Evolutionary conservation across 2,888 invertebrate genomes (phyloP).

Genomic region (Acrocyrtus sp.): DNA sequence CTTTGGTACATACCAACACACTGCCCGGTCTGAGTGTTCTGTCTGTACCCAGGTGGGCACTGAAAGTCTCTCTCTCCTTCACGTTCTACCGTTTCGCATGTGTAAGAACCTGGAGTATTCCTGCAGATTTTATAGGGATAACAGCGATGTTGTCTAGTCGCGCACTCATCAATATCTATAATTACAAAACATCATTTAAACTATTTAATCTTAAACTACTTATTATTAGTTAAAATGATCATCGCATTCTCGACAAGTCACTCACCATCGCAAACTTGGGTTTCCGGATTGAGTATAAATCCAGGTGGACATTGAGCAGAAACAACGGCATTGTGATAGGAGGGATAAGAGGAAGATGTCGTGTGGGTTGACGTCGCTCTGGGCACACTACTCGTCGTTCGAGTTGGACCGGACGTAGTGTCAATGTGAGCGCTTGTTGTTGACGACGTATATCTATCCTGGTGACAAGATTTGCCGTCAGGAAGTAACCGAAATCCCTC

Average conservation of each 20-base stretch:
- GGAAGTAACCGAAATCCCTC: constrained; percentile 76
- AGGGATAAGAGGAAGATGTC: constrained; percentile 14
- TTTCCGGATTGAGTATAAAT: constrained; percentile 64
- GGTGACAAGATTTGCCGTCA: constrained; percentile 76
- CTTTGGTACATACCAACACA: constrained; percentile 62
- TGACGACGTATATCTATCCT: constrained; percentile 14
- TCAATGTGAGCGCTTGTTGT: constrained; percentile 65
- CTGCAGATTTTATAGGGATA: constrained; percentile 67
- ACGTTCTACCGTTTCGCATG: constrained; percentile 65
- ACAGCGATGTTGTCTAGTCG: constrained; percentile 69
- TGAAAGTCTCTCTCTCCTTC: constrained; percentile 54
- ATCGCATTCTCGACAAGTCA: no score
- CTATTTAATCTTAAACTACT: not conserved
- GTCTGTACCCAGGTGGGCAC: constrained; percentile 64
- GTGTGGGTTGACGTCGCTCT: constrained; percentile 7
- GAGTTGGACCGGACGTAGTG: not conserved
- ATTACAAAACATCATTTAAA: constrained; percentile 14
- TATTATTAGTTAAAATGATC: not conserved
- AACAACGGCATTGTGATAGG: constrained; percentile 11
- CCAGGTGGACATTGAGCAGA: constrained; percentile 64
- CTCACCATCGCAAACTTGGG: constrained; percentile 64
- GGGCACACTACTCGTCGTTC: not conserved
- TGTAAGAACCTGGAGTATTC: constrained; percentile 68
- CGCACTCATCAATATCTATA: constrained; percentile 86
- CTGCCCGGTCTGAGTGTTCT: constrained; percentile 54